Conservation (phyloP, 2,888 invertebrate species). For the Leucoptera coffeella region DNA sequence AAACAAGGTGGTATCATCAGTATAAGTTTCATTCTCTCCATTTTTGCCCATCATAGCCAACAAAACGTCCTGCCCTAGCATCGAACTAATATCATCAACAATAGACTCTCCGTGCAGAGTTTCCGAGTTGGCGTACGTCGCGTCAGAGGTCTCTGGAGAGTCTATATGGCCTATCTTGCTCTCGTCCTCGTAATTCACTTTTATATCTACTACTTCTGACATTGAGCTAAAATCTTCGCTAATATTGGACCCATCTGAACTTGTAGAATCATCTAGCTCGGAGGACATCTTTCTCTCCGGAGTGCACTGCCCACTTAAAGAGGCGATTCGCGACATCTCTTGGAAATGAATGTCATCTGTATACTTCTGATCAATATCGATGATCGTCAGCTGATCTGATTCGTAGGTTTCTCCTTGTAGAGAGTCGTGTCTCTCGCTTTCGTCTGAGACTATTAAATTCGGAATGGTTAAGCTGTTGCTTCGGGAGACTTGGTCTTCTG, state of each 20-base stretch:
- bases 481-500: slow-evolving; percentile 22
- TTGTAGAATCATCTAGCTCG: slow-evolving; percentile 47
- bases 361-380: slow-evolving; percentile 56
- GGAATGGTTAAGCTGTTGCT: slow-evolving; percentile 44
- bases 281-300: slow-evolving; percentile 36
- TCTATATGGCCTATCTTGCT: slow-evolving; percentile 72
- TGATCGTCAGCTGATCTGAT: slow-evolving; percentile 60
- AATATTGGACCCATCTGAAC: slow-evolving; percentile 59
- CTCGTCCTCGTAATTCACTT: slow-evolving; percentile 32
- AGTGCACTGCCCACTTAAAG: slow-evolving; percentile 31
- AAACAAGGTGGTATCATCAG: slow-evolving; percentile 65
- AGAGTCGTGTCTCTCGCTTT: slow-evolving; percentile 34
- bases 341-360: slow-evolving; percentile 37
- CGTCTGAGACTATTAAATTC: slow-evolving; percentile 41
- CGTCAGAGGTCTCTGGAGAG: slow-evolving; percentile 75
- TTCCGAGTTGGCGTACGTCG: slow-evolving; percentile 62
- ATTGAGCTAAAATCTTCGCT: slow-evolving; percentile 68
- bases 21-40: slow-evolving; percentile 60
- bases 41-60: slow-evolving; percentile 60
- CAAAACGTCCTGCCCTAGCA: slow-evolving; percentile 63
- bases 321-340: slow-evolving; percentile 22
- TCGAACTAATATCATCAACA: slow-evolving; percentile 73
- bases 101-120: slow-evolving; percentile 71
- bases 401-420: slow-evolving; percentile 49
- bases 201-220: slow-evolving; percentile 60